Evolutionary conservation across 2,797 vertebrate species (phyloP).

Genomic region (Lutjanus campechanus): DNA sequence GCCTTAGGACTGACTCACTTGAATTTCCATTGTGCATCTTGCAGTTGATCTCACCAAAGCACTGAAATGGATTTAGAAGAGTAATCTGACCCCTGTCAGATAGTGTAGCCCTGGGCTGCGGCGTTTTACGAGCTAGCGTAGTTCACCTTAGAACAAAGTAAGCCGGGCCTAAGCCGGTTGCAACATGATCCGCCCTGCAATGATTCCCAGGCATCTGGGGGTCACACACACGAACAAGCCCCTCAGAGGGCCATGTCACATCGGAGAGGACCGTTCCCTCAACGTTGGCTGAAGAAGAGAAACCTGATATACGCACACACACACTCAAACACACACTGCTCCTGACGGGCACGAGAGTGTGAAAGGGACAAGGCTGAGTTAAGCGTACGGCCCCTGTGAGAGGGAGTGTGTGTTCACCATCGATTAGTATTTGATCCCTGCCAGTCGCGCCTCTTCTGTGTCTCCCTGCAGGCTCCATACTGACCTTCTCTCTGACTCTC

Average conservation of each 20-base stretch:
- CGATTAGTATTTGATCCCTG: conserved; percentile 85
- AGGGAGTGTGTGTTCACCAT: conserved; percentile 69
- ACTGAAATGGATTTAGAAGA: conserved; percentile 57
- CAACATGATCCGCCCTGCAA: conserved; percentile 67
- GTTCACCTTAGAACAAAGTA: conserved; percentile 79
- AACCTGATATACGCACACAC: conserved; percentile 54
- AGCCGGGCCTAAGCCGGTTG: conserved; percentile 64
- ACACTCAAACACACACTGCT: conserved; percentile 7
- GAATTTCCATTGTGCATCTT: conserved; percentile 65
- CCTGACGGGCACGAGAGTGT: conserved; percentile 56
- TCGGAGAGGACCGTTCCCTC: conserved; percentile 50
- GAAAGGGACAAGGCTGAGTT: conserved; percentile 70
- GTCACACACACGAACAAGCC: conserved; percentile 68
- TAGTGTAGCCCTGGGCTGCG: conserved; percentile 57
- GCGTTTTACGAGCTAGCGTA: conserved; percentile 54
- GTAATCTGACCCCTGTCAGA: conserved; percentile 70
- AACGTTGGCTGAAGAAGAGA: conserved; percentile 47
- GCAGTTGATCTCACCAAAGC: conserved; percentile 63
- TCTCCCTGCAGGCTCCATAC: conserved; percentile 67
- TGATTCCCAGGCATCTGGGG: conserved; percentile 79
- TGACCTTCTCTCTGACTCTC: conserved; percentile 77
- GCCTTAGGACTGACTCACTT: conserved; percentile 52
- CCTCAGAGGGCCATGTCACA: conserved; percentile 62
- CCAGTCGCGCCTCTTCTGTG: conserved; percentile 66
- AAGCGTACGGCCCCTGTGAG: conserved; percentile 52